Base-by-base conservation (phyloP, 2,113 vertebrate genomes). In the Nothoprocta perdicaria region DNA sequence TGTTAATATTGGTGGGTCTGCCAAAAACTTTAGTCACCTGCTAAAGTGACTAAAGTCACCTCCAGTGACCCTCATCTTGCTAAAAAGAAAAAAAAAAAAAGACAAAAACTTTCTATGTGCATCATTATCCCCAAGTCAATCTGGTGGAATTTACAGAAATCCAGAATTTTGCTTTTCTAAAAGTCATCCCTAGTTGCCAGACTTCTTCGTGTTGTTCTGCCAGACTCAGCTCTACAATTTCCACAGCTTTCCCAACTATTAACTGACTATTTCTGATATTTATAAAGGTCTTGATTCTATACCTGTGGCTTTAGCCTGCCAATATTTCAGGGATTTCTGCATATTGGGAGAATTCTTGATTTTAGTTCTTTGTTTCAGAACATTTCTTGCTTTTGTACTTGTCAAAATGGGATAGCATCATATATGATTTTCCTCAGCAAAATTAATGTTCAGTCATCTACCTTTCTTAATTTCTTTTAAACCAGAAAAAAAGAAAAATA, bases 11-110 rank as follows among this genome's bases (percentile, higher is more conserved):
- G 74, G 22, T 5, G 43, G 52, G 43, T 41, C 68, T 90, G 94
- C 94, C 94, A 95, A 94, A 90, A 86, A 19, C 31, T 72, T 80
- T 5, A 88, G 83, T 88, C 77, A 86, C 62, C 83, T 93, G 17
- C 73, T 75, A 75, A 53, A 61, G 75, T 45, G 14, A 88, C 7
- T 38, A 38, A 38, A 38, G 35, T 38, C 35, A 38, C 35, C 35
- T 38, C 7, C 35, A 38, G 35, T 38, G 35, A 38, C 61, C 40
- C 75, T 50, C 66, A 27, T 14, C 26, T 27, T 1, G 14, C 15
- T 21, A 4, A 8, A 55, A 55, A n/a, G n/a, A 55, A 29, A 29
- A 50, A 50, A 55, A 13, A 10, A 62, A 55, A 84, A 66, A 10
- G 40, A 74, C 14, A 62, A 31, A 58, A 87, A 35, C 15, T 76